Evolutionary conservation across 2,113 vertebrate genomes (phyloP), one percentile per base, ranked within the genome.

Genomic region (Tragelaphus imberbis): DNA sequence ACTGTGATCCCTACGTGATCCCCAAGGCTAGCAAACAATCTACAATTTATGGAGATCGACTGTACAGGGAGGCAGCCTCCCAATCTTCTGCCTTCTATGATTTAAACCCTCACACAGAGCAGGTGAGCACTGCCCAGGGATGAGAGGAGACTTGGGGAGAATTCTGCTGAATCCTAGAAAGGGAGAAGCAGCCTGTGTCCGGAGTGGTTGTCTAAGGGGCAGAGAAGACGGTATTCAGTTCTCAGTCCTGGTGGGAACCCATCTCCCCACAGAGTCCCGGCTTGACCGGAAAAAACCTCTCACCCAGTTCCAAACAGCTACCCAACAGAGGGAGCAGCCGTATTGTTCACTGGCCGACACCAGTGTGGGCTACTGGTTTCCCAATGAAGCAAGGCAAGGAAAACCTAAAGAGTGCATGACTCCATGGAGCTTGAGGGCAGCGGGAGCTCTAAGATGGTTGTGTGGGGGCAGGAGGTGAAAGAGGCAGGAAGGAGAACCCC

Each of bases 81-180:
- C 7, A 75, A 21, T 2, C n/a, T 14, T 59, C 71, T 44, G 7
- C 49, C 28, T 44, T 36, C 51, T 47, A 15, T 33, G 1, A 16
- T 3, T 3, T 14, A 8, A 1, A 0, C 10, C 36, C 63, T 87
- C 44, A 19, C 12, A 23, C 55, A 75, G 30, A 25, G n/a, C 9
- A 21, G 59, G 40, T 2, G 2, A 2, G 16, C 1, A 3, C 17
- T 3, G 36, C 80, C 2, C 1, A 1, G 23, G 44, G 80, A 36
- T 30, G 40, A 61, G 10, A 11, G 16, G n/a, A 77, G 40, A 71
- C 16, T 2, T 11, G 51, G 84, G 79, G 55, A 10, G 27, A n/a
- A 3, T 33, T 6, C 2, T 2, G 53, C 30, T 59, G 79, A 88
- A 58, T 49, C 40, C 68, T 68, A 33, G 28, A 11, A 9, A 25